phyloP scores from a whole-genome alignment of 2,113 vertebrate genomes.

The Phrynocephalus versicolor region DNA sequence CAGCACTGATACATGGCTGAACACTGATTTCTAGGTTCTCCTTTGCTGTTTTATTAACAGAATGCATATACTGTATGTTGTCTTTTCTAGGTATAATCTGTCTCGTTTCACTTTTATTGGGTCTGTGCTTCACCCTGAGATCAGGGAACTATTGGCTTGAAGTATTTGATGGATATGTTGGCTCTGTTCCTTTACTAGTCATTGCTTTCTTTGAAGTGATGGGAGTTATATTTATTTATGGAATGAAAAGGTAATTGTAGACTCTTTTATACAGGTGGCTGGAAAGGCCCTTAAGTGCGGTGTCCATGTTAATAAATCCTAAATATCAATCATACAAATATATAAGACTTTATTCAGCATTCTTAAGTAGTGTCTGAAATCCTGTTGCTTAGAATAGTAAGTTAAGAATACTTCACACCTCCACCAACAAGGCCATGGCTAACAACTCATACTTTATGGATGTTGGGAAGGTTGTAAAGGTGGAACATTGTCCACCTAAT shows the following conservation, averaged over 20 bases:
- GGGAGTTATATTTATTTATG: conserved; percentile 78
- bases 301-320: background rate
- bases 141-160: conserved; percentile 95
- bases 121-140: conserved; percentile 82
- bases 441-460: too few relatives aligned
- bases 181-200: conserved; percentile 83
- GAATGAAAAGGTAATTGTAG: conserved; percentile 80
- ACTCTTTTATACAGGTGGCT: background rate
- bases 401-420: too few relatives aligned
- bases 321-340: background rate
- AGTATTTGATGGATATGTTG: conserved; percentile 85
- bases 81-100: conserved; percentile 75
- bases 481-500: too few relatives aligned
- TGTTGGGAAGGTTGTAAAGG: too few relatives aligned
- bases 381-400: too few relatives aligned
- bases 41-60: conserved; percentile 33
- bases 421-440: too few relatives aligned
- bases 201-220: conserved; percentile 85
- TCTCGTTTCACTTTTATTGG: conserved; percentile 70
- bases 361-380: background rate
- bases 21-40: background rate
- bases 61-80: background rate
- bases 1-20: background rate
- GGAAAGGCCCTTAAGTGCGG: background rate
- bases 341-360: background rate